These are phyloP conservation scores for Triplophysa bombifrons DNA, from an alignment of 2,797 vertebrate genomes.

Conservation along the genomic window DNA sequence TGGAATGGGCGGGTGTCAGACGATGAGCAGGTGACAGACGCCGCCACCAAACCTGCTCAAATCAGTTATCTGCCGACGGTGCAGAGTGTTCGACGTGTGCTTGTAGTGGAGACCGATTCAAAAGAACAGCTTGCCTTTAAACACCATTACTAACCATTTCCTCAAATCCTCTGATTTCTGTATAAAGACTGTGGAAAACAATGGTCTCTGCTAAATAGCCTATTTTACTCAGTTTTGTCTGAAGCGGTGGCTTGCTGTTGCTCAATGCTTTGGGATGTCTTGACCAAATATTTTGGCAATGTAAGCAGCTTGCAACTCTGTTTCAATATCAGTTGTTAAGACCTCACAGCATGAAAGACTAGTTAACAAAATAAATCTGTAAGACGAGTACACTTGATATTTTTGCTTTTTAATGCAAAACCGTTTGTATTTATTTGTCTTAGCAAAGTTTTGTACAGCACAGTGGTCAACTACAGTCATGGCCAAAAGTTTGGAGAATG, in stretches of 20 bases:
- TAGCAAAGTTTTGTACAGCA: too few species aligned
- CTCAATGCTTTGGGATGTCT: not conserved
- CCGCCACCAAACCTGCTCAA: not conserved
- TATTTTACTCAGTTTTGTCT: not conserved
- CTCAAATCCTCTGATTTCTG: too few species aligned
- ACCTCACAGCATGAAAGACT: not conserved
- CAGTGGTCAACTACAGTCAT: too few species aligned
- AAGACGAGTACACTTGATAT: not conserved
- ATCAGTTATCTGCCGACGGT: not conserved
- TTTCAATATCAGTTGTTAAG: not conserved
- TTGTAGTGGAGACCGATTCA: too few species aligned
- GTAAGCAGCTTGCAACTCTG: constrained; percentile 16
- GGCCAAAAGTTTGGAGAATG: too few species aligned
- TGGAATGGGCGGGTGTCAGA: constrained; percentile 12
- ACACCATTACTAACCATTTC: too few species aligned
- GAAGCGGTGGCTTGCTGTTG: not conserved
- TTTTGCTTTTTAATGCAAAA: too few species aligned
- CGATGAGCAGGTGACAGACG: not conserved
- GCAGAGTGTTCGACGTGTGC: too few species aligned
- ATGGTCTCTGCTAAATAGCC: not conserved
- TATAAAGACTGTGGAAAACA: not conserved
- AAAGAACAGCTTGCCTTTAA: too few species aligned
- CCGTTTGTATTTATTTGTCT: too few species aligned
- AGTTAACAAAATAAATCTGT: not conserved
- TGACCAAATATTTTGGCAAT: constrained; percentile 6